phyloP scores from a whole-genome alignment of 2,888 invertebrate genomes.

The Metallyticus violacea region DNA sequence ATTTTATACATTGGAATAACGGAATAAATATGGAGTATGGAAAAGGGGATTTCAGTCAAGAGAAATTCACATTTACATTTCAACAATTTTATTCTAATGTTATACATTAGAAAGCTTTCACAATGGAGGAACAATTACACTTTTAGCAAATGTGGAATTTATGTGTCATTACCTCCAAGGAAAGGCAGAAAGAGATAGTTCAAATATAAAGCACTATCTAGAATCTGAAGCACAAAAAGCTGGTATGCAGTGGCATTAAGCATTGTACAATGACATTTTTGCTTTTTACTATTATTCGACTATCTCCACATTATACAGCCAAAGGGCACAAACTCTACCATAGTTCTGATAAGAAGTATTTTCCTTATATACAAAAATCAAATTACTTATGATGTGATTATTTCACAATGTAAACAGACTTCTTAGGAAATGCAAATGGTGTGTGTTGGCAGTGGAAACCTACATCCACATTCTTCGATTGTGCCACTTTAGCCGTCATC shows the following conservation, averaged over 20 bases:
- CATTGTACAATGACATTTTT: not conserved
- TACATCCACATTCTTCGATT: no score
- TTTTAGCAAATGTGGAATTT: not conserved
- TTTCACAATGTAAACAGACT: no score
- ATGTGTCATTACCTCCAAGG: not conserved
- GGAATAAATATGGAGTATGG: not conserved
- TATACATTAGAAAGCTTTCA: conserved; percentile 7
- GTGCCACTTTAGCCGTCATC: not conserved
- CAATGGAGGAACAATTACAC: not conserved
- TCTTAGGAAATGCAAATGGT: no score
- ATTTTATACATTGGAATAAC: no score
- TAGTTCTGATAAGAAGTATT: no score
- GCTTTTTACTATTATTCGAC: not conserved
- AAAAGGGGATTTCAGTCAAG: not conserved
- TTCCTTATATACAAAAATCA: no score
- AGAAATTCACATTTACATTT: not conserved
- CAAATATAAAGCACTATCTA: not conserved
- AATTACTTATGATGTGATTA: no score
- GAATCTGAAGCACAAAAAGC: not conserved
- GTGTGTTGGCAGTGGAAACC: no score
- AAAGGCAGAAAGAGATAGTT: not conserved
- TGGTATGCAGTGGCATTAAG: not conserved
- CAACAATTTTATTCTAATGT: not conserved
- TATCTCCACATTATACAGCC: not conserved
- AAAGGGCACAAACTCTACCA: not conserved